Conservation (phyloP, 2,113 vertebrate genomes). For the Cygnus buccinator region DNA sequence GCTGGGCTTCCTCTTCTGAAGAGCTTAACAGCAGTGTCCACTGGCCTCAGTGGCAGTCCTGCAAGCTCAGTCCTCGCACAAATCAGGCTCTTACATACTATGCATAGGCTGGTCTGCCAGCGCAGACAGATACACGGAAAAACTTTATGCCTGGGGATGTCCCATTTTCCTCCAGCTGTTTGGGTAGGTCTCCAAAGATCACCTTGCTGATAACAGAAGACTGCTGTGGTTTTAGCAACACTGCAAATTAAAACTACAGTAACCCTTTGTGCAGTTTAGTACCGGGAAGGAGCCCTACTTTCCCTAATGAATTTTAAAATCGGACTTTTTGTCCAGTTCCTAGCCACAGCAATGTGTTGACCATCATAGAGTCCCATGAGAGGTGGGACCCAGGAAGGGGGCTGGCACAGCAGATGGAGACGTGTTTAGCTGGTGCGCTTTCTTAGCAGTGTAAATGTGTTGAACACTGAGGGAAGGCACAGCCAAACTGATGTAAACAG, state of each 20-base stretch:
- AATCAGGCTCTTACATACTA: neutral
- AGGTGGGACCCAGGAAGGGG: neutral
- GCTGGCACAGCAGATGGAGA: neutral
- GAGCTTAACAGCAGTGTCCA: neutral
- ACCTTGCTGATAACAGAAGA: neutral
- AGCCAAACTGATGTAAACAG: neutral
- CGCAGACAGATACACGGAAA: neutral
- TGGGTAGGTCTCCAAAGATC: neutral
- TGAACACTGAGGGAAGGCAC: neutral
- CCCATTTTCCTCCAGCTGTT: neutral
- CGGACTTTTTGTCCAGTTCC: neutral
- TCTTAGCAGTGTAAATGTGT: neutral
- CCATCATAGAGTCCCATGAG: neutral
- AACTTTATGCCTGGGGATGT: neutral
- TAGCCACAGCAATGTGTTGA: neutral
- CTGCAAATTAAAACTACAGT: neutral
- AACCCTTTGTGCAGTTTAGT: neutral
- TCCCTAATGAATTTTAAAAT: neutral
- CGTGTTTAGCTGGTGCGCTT: neutral
- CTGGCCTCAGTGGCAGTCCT: neutral
- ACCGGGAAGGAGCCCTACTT: neutral
- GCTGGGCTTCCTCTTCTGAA: conserved; percentile 25
- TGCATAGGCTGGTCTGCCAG: neutral
- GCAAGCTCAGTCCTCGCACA: neutral
- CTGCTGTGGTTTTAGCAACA: neutral